Base-by-base conservation (phyloP, 2,888 invertebrate genomes). In the Meteorus cinctellus region DNA sequence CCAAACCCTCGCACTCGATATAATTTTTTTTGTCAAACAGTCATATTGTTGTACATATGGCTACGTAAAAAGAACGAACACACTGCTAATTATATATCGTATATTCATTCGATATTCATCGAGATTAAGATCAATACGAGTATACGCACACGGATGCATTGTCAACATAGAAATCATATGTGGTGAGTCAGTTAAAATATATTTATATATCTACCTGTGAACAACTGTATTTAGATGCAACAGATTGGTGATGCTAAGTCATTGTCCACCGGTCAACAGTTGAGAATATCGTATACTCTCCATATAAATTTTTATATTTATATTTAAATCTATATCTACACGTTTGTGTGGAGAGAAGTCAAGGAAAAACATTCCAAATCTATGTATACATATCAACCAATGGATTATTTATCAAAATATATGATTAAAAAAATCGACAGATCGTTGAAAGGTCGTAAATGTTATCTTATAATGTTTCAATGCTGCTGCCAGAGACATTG, bases 221-320 rank as follows among this genome's bases (percentile, higher is more conserved):
- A n/a, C n/a, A 55, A n/a, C 4, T 19, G 55, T 19, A 55, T 55
- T n/a, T 55, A 19, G 55, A 55, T 55, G 55, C n/a, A 55, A 55
- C 19, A 55, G 55, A 55, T 55, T 55, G 19, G 55, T 55, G 55
- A 19, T 55, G 55, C 55, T 55, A 19, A 55, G 55, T 55, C 55
- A 55, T 55, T 55, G 55, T 55, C 55, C 55, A 55, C 55, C 19
- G 55, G 55, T 55, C 55, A 55, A 55, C 55, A 19, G 19, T 55
- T 55, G 55, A 41, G 41, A 41, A 41, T 41, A 41, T 55, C n/a
- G 16, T 48, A 48, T 48, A 10, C 4, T 48, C 4, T 48, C 3
- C 5, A 48, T 48, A 48, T n/a, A 2, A 14, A 48, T 48, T 16
- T 48, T 16, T n/a, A n/a, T 48, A 48, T 48, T 4, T 5, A 48